Evolutionary conservation across 1,140 invertebrate species (phyloP).

Genomic region (Gryllus bimaculatus): DNA sequence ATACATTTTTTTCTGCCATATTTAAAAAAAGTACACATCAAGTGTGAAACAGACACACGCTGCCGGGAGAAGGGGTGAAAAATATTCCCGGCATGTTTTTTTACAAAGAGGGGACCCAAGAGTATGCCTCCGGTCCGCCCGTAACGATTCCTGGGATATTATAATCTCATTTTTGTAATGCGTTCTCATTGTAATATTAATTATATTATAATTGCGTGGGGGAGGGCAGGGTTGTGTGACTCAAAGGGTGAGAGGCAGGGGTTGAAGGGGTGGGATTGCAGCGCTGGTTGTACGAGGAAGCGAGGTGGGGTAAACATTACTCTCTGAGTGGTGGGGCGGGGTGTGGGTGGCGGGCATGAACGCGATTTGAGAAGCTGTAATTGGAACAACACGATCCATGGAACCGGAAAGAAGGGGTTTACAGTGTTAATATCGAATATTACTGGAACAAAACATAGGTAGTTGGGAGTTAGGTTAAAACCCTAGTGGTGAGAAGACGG

Average conservation of each 20-base stretch:
- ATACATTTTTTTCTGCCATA: slow-evolving; percentile 5
- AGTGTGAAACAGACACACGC: not conserved
- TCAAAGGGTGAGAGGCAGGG: not conserved
- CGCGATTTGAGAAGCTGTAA: not conserved
- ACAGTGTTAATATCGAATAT: no score
- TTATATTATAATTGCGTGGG: not conserved
- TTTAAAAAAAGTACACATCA: not conserved
- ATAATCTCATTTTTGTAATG: slow-evolving; percentile 6
- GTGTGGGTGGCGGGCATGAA: no score
- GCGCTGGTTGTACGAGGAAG: no score
- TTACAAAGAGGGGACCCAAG: not conserved
- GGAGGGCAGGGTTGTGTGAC: not conserved
- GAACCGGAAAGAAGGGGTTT: no score
- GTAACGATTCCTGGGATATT: not conserved
- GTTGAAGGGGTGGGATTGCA: no score
- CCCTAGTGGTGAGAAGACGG: no score
- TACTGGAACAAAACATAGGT: no score
- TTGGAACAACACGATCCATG: not conserved
- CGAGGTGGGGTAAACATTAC: no score
- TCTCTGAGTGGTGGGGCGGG: no score
- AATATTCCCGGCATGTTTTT: not conserved
- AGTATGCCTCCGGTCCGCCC: not conserved
- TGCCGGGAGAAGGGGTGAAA: not conserved
- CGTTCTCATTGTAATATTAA: not conserved
- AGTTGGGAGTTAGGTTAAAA: no score